A percentile compares a stretch with the other conserved stretches of the same genome.
Evolutionary conservation across 2,888 invertebrate genomes (phyloP).

Genomic region (Pristionchus fissidentatus): DNA sequence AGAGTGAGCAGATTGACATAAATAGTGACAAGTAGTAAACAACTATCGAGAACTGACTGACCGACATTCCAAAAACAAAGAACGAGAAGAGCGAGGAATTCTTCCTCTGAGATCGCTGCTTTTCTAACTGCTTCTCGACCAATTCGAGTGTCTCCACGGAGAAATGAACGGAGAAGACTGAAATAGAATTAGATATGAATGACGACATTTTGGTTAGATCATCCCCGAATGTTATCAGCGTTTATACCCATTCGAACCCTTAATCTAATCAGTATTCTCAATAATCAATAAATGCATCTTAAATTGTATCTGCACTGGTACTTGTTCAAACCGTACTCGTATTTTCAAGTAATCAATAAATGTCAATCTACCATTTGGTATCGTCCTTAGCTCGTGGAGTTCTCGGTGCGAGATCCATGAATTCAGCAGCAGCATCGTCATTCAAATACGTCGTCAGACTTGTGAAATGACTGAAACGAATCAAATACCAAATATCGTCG

Average conservation of each 20-base stretch:
- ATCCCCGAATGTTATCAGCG: no score
- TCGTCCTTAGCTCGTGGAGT: background rate
- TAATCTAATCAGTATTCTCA: no score
- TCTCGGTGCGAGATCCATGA: slow-evolving; percentile 6
- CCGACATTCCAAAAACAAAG: slow-evolving; percentile 37
- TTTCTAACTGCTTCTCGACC: background rate
- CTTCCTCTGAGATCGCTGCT: background rate
- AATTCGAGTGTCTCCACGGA: background rate
- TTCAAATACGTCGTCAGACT: slow-evolving; percentile 4
- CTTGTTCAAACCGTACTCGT: no score
- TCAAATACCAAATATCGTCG: no score
- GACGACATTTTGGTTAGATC: no score
- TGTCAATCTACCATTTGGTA: background rate
- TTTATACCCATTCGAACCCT: no score
- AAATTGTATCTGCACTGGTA: no score
- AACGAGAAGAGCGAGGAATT: slow-evolving; percentile 14
- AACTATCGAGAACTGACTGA: no score
- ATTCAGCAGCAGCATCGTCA: background rate
- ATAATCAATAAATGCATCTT: no score
- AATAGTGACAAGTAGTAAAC: no score
- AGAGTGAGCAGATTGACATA: no score
- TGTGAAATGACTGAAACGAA: slow-evolving; percentile 17
- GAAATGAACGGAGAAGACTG: slow-evolving; percentile 21
- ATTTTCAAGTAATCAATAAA: no score
- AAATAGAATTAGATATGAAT: background rate